Conservation (phyloP, 2,888 invertebrate species). For the Kuschelorhynchus macadamiae region DNA sequence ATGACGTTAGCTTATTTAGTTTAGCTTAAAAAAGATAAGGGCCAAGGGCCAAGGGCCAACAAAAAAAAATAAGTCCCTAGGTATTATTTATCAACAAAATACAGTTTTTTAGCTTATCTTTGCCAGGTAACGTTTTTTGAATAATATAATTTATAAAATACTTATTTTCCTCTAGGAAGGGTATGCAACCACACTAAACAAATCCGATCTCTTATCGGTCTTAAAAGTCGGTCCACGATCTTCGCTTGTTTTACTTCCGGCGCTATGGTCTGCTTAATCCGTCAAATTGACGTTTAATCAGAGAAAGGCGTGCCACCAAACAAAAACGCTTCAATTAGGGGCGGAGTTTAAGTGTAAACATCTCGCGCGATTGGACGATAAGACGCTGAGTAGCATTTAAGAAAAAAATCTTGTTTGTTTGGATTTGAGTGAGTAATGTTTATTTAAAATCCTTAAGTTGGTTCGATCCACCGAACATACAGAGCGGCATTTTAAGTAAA, state of each 20-base stretch:
- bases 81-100: too few species aligned
- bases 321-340: slow-evolving; percentile 66
- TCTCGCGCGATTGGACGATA: slow-evolving; percentile 64
- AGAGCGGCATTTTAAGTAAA: slow-evolving; percentile 4
- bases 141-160: too few species aligned
- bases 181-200: slow-evolving; percentile 32
- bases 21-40: too few species aligned
- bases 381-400: slow-evolving; percentile 37
- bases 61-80: too few species aligned
- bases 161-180: slow-evolving; percentile 1
- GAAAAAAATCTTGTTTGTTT: slow-evolving; percentile 31
- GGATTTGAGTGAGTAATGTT: slow-evolving; percentile 40
- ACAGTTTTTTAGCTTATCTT: too few species aligned
- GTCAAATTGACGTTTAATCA: slow-evolving; percentile 69
- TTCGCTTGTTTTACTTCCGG: slow-evolving; percentile 63
- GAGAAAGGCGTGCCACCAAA: slow-evolving; percentile 65
- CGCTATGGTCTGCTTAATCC: slow-evolving; percentile 66
- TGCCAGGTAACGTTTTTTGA: too few species aligned
- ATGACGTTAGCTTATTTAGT: too few species aligned
- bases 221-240: slow-evolving; percentile 31
- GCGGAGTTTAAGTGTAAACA: slow-evolving; percentile 57
- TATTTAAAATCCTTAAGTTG: slow-evolving; percentile 31
- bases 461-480: background rate
- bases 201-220: slow-evolving; percentile 6
- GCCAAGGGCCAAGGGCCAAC: too few species aligned